Base-by-base conservation (phyloP, 2,888 invertebrate species). In the Conistra vaccinii region DNA sequence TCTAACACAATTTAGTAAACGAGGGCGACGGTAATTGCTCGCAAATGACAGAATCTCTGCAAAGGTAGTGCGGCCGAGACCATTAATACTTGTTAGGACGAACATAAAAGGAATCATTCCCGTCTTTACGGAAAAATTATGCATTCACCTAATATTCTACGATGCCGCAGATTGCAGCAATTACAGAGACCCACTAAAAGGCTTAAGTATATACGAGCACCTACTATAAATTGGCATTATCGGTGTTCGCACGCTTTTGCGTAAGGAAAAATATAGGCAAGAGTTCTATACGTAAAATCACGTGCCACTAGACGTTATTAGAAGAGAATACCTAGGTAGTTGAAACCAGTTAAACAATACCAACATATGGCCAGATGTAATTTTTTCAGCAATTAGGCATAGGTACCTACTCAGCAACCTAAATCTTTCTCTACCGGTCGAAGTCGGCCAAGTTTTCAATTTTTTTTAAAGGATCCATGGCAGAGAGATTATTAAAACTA, bases 41-140 rank as follows among this genome's bases (percentile, higher is more conserved):
- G 90, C 91, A 93, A 94, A 94, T 94, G 93, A 94, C 91, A 92
- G 91, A 91, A 91, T 91, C 92, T 89, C 87, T 85, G 87, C 85
- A 80, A 85, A 82, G 84, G 91, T 90, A 89, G 89, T 89, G 86
- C 87, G 86, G 85, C 83, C 76, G 85, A 84, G 84, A 87, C 90
- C 93, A 94, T 95, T 94, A 92, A 93, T 95, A 92, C 92, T 94
- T 90, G 92, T 95, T 95, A 95, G 89, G 85, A 85, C 89, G 89
- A 92, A 92, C 94, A 93, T 93, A 94, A 94, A 93, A 89, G 91
- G 91, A 93, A 94, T 93, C 92, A 90, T 89, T 90, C 86, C 89
- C 83, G 90, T 90, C 91, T 92, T 90, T 90, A 88, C 84, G 90
- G 92, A 92, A 94, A 94, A 95, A 94, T 90, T 94, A 93, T 94